Base-by-base conservation (phyloP, 2,797 vertebrate genomes). In the Acanthis flammea region DNA sequence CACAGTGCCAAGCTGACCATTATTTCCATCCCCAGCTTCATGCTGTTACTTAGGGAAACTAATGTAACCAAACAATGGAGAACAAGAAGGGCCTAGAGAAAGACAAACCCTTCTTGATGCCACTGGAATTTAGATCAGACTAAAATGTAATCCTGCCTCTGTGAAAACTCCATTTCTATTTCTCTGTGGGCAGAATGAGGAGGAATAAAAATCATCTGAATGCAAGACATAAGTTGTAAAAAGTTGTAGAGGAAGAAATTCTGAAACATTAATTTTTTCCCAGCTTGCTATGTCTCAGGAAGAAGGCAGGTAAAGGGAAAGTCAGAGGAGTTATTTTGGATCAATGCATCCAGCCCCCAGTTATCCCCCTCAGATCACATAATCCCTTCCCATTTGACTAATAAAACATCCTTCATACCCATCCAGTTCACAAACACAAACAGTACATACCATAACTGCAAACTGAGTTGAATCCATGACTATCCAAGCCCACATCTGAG, bases 251-350 rank as follows among this genome's bases (percentile, higher is more conserved):
- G 19, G 31, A 72, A 82, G 22, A 75, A 70, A 81, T 63, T 67
- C 50, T n/a, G 51, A 85, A 85, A 76, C 30, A 66, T 3, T 66
- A 0, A 3, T 23, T 88, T 57, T 76, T 76, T 30, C 17, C 35
- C 55, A 58, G 42, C 19, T 61, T 85, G 30, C n/a, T 51, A 14
- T 82, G 63, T 61, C 28, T 75, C 4, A 9, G 25, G 57, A 42
- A 17, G 18, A 9, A 31, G 9, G 19, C 0, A 0, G 6, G 23
- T 10, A 63, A 41, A 33, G 14, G 0, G 6, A 13, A 39, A 68
- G 24, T 10, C 0, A 0, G 17, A 65, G 39, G 22, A 73, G 9
- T 54, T 54, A 44, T 80, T 91, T 41, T 55, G 31, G 33, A 72
- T 87, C n/a, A 63, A 12, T 86, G 41, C 18, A 67, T 33, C 30